Evolutionary conservation across 2,888 invertebrate species (phyloP).

Genomic region (Boloria selene): DNA sequence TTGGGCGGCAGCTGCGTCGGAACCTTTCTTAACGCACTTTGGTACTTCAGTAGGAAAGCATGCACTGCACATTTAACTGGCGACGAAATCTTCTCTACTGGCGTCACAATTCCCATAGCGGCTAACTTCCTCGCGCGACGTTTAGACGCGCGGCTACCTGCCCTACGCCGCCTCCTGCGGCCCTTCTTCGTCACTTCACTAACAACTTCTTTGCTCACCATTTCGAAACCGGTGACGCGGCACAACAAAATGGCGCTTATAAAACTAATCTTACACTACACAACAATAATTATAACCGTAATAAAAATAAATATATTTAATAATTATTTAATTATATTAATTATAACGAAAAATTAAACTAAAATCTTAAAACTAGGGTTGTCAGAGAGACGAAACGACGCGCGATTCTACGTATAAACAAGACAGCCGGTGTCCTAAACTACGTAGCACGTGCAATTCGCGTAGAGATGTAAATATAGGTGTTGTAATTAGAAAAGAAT

Average conservation of each 20-base stretch:
- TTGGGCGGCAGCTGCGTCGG: slow-evolving; percentile 69
- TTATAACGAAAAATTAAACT: slow-evolving; percentile 44
- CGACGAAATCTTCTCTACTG: slow-evolving; percentile 45
- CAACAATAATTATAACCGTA: slow-evolving; percentile 40
- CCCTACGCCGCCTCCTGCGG: slow-evolving; percentile 58
- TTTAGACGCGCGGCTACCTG: slow-evolving; percentile 57
- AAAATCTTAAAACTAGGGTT: slow-evolving; percentile 47
- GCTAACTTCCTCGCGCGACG: slow-evolving; percentile 56
- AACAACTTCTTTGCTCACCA: slow-evolving; percentile 61
- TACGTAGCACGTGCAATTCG: slow-evolving; percentile 38
- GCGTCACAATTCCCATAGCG: slow-evolving; percentile 40
- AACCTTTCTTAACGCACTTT: slow-evolving; percentile 67
- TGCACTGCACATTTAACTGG: slow-evolving; percentile 73
- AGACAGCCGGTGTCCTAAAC: slow-evolving; percentile 26
- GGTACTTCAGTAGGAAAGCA: slow-evolving; percentile 66
- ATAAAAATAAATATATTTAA: slow-evolving; percentile 31
- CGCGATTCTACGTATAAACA: slow-evolving; percentile 44
- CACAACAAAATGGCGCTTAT: slow-evolving; percentile 66
- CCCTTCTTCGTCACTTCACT: slow-evolving; percentile 56
- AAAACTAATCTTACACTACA: slow-evolving; percentile 50
- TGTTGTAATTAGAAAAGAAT: slow-evolving; percentile 36
- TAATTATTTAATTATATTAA: slow-evolving; percentile 33
- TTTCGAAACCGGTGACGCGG: slow-evolving; percentile 48
- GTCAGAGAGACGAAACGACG: slow-evolving; percentile 54
- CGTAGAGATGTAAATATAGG: slow-evolving; percentile 37